These are phyloP conservation scores for Spongilla lacustris DNA, from an alignment of 37 sponge, comb jelly and placozoan genomes.

Conservation along the genomic window DNA sequence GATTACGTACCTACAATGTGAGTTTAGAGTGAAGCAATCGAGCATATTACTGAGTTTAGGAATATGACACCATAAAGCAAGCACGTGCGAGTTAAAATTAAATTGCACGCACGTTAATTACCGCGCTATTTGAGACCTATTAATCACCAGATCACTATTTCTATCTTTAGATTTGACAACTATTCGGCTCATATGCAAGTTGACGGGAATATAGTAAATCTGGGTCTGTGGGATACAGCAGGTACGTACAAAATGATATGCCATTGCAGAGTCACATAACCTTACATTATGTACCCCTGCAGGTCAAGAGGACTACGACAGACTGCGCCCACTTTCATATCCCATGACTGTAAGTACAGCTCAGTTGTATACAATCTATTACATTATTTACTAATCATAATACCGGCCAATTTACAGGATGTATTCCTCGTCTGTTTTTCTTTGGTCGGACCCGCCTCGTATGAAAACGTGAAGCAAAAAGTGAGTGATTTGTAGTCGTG, in stretches of 20 bases:
- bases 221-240: constrained; percentile 46
- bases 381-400: no score
- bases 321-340: neutral
- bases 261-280: neutral
- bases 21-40: no score
- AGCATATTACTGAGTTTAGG: no score
- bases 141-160: no score
- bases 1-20: neutral
- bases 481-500: neutral
- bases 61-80: no score
- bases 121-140: no score
- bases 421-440: neutral
- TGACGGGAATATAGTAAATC: constrained; percentile 21
- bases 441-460: neutral
- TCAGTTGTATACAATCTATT: no score
- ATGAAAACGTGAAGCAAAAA: neutral
- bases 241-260: neutral
- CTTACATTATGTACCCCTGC: neutral
- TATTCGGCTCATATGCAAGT: constrained; percentile 35
- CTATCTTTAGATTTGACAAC: constrained; percentile 23
- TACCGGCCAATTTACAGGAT: no score
- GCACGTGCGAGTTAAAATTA: no score
- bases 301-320: neutral
- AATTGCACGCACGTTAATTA: no score
- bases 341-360: neutral